phyloP scores from a whole-genome alignment of 2,888 invertebrate species.

The Crioceris asparagi region DNA sequence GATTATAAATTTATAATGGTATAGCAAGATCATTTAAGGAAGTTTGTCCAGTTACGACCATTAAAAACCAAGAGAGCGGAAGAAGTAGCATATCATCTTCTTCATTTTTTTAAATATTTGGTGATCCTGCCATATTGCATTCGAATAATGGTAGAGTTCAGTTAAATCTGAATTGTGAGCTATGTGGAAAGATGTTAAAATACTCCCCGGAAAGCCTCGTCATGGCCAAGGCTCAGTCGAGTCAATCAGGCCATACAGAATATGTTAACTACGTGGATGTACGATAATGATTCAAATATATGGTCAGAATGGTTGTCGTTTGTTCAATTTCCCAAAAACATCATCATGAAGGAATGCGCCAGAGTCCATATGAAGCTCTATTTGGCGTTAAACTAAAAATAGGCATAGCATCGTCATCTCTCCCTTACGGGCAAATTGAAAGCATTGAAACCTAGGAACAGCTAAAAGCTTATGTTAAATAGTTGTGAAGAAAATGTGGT shows the following conservation, averaged over 20 bases:
- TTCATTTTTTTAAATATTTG: constrained; percentile 21
- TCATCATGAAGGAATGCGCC: constrained; percentile 23
- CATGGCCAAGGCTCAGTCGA: constrained; percentile 19
- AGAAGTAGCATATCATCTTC: constrained; percentile 17
- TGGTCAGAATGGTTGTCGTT: constrained; percentile 27
- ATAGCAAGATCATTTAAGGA: constrained; percentile 19
- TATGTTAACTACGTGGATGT: constrained; percentile 24
- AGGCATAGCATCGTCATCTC: constrained; percentile 19
- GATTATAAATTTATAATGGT: no score
- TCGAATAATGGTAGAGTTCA: constrained; percentile 23
- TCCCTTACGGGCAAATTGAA: constrained; percentile 18
- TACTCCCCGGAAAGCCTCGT: constrained; percentile 22
- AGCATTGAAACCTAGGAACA: constrained; percentile 23
- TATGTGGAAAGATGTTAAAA: constrained; percentile 22
- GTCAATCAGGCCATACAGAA: constrained; percentile 25
- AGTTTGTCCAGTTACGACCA: constrained; percentile 18
- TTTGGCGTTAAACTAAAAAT: constrained; percentile 24
- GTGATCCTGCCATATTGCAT: constrained; percentile 22
- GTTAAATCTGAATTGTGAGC: constrained; percentile 18
- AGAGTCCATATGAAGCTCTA: constrained; percentile 27
- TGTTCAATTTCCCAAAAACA: no score
- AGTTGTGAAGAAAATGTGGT: constrained; percentile 14
- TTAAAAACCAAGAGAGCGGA: constrained; percentile 20
- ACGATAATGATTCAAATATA: constrained; percentile 21
- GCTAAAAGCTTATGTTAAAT: constrained; percentile 15